Evolutionary conservation across 2,797 vertebrate species (phyloP).

Genomic region (Gymnoscopelus microlampas): DNA sequence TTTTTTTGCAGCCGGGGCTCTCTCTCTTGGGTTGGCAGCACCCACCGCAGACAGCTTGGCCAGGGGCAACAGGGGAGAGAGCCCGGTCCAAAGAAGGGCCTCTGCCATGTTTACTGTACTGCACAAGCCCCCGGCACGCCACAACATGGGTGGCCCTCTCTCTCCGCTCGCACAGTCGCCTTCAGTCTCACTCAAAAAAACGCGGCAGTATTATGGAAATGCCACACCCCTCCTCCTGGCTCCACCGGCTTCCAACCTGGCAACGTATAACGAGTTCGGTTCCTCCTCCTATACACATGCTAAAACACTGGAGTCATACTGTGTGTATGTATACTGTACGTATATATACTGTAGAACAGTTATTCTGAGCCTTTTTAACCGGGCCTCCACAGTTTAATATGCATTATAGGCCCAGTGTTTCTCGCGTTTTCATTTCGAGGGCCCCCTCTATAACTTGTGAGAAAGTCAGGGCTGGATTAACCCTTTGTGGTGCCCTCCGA

Average conservation of each 20-base stretch:
- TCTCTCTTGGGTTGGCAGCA: constrained; percentile 73
- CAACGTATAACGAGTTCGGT: constrained; percentile 43
- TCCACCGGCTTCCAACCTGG: constrained; percentile 43
- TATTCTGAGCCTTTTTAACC: too few relatives aligned
- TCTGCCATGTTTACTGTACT: constrained; percentile 77
- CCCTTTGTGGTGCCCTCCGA: background rate
- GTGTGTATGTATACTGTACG: background rate
- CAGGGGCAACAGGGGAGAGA: constrained; percentile 52
- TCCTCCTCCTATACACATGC: constrained; percentile 31
- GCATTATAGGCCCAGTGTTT: too few relatives aligned
- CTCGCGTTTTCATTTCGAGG: too few relatives aligned
- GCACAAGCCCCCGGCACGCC: constrained; percentile 68
- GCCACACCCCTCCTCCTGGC: constrained; percentile 59
- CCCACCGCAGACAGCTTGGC: constrained; percentile 73
- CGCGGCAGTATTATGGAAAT: constrained; percentile 70
- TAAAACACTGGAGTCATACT: background rate
- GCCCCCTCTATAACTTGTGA: too few relatives aligned
- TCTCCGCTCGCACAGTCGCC: constrained; percentile 64
- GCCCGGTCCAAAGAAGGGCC: constrained; percentile 75
- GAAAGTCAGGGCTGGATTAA: too few relatives aligned
- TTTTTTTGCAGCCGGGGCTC: constrained; percentile 67
- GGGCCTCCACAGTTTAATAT: too few relatives aligned
- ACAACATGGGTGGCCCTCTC: constrained; percentile 79
- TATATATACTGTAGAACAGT: too few relatives aligned
- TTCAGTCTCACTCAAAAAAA: constrained; percentile 75